Conservation (phyloP, 1,140 invertebrate genomes). For the Brachionus paranguensis region DNA sequence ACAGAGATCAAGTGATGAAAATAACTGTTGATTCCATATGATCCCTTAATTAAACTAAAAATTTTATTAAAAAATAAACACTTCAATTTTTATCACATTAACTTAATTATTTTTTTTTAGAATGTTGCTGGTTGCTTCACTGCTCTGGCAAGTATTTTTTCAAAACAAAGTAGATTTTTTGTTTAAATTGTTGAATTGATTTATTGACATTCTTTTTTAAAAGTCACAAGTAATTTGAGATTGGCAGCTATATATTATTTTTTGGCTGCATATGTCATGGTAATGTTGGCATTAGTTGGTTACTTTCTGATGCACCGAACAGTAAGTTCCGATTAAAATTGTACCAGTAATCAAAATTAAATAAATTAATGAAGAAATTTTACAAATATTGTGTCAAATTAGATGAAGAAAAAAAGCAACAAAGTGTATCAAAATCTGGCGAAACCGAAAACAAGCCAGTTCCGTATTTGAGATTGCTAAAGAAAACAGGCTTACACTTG, state of each 20-base stretch:
- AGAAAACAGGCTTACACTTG: background rate
- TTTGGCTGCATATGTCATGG: background rate
- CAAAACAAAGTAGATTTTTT: slow-evolving; percentile 31
- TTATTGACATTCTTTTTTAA: background rate
- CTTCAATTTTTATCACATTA: background rate
- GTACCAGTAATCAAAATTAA: background rate
- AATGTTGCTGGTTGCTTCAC: slow-evolving; percentile 18
- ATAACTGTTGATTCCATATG: too few relatives aligned
- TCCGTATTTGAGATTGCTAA: slow-evolving; percentile 3
- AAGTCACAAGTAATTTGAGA: background rate
- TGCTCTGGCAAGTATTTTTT: background rate
- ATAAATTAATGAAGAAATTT: background rate
- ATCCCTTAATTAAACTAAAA: too few relatives aligned
- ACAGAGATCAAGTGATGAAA: too few relatives aligned
- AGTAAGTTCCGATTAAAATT: background rate
- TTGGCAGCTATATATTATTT: slow-evolving; percentile 27
- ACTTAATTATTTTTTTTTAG: background rate
- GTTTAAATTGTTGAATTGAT: background rate
- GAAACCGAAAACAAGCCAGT: background rate
- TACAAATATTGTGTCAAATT: slow-evolving; percentile 13
- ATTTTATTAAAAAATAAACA: too few relatives aligned
- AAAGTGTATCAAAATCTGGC: background rate
- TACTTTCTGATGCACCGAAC: slow-evolving; percentile 29
- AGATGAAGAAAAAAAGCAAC: slow-evolving; percentile 8
- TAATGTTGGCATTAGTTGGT: background rate